phyloP scores from a whole-genome alignment of 2,888 invertebrate species.

The Eilema caniola region DNA sequence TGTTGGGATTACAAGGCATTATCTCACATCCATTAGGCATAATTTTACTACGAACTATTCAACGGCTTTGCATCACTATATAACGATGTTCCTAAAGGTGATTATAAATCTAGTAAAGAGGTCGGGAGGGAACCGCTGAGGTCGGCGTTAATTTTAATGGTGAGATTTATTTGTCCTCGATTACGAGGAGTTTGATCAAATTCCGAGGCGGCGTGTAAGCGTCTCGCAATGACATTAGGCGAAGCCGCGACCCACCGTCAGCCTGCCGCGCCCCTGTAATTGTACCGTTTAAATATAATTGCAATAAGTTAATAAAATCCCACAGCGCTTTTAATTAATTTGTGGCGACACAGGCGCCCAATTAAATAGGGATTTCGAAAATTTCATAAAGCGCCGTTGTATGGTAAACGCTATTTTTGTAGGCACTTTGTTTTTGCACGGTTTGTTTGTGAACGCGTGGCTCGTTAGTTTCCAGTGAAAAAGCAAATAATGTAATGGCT shows the following conservation, averaged over 20 bases:
- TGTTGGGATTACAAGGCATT: constrained; percentile 62
- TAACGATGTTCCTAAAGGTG: constrained; percentile 71
- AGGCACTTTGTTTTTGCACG: constrained; percentile 60
- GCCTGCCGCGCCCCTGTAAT: constrained; percentile 65
- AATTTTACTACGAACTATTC: constrained; percentile 69
- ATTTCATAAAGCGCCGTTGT: constrained; percentile 69
- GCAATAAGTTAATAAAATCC: constrained; percentile 84
- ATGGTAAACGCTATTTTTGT: constrained; percentile 64
- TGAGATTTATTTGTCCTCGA: constrained; percentile 81
- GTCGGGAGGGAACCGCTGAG: constrained; percentile 71
- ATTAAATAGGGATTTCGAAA: constrained; percentile 77
- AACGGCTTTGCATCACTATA: constrained; percentile 64
- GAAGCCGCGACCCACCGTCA: constrained; percentile 51
- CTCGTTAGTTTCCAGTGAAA: constrained; percentile 56
- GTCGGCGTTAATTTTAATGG: constrained; percentile 79
- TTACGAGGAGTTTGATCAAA: constrained; percentile 79
- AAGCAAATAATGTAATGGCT: constrained; percentile 60
- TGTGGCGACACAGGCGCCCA: constrained; percentile 75
- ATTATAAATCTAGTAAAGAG: constrained; percentile 81
- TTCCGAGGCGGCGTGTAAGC: constrained; percentile 66
- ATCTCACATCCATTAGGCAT: constrained; percentile 60
- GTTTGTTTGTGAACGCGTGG: constrained; percentile 59
- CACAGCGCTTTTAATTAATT: constrained; percentile 81
- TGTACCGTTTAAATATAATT: constrained; percentile 81
- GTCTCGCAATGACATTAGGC: constrained; percentile 67